Base-by-base conservation (phyloP, 1,140 invertebrate genomes). In the Heliothis subflexa region DNA sequence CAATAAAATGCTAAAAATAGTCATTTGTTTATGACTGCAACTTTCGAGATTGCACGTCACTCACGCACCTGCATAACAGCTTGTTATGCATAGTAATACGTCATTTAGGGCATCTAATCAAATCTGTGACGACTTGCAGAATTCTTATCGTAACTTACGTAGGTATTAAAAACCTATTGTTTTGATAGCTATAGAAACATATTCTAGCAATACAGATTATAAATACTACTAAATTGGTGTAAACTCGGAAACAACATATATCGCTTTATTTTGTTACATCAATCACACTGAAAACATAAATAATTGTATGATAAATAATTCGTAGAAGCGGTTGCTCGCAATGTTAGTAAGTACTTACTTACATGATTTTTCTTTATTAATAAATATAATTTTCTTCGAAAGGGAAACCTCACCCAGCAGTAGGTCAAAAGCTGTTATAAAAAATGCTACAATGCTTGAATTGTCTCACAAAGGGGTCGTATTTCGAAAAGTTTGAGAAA, bases 61-160 rank as follows among this genome's bases (percentile, higher is more conserved):
- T 61, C 18, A 21, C 12, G 66, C 45, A 25, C 33, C 33, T 54
- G 50, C 33, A 45, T 55, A 55, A 40, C 16, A n/a, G 1, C 18
- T 11, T 68, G 64, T 71, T 72, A 28, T 74, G 50, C 47, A 73
- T 33, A 71, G 13, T 54, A 45, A n/a, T 54, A 77, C 74, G 66
- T 80, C 79, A 80, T 75, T 55, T 12, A 25, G 16, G 33, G 33
- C 33, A 40, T n/a, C 54, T 78, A 80, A 76, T 72, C 62, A 33
- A 75, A 62, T 54, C 49, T 76, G 49, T 78, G 76, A 81, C 77
- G 77, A 78, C 75, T 76, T 76, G 33, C 50, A 45, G 57, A 21
- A 33, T 74, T 75, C 72, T 78, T 81, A 81, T 81, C 80, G 71
- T 49, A 78, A 68, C 47, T 68, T 78, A 78, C 75, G 71, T 74